phyloP scores from a whole-genome alignment of 2,888 invertebrate species.

The Ichneumon xanthorius region DNA sequence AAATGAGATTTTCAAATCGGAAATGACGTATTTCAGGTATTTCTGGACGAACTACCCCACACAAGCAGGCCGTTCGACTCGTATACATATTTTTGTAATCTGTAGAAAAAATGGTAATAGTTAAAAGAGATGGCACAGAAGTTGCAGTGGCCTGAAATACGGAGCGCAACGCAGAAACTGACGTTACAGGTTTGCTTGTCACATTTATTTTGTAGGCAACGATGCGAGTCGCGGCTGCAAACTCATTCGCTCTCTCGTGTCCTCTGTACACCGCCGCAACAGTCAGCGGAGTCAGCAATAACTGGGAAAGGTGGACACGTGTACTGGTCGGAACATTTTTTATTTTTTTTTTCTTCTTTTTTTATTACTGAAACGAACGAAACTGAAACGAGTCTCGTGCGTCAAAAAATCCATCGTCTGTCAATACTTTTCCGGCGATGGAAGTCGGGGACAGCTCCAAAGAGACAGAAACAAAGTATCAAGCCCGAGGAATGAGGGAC shows the following conservation, averaged over 20 bases:
- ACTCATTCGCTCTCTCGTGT: conserved; percentile 73
- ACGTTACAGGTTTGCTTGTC: conserved; percentile 79
- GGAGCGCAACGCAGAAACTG: conserved; percentile 77
- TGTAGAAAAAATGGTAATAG: conserved; percentile 44
- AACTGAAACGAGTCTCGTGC: conserved; percentile 33
- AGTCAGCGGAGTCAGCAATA: conserved; percentile 80
- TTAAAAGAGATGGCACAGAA: conserved; percentile 59
- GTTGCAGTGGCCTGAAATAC: conserved; percentile 76
- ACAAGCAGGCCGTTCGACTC: too few relatives aligned
- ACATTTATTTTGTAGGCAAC: conserved; percentile 81
- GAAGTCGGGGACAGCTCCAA: neutral
- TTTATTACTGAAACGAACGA: conserved; percentile 27
- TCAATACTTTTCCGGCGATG: conserved; percentile 6
- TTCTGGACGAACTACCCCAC: neutral
- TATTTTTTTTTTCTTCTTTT: conserved; percentile 64
- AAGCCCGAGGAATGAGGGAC: neutral
- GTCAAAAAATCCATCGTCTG: conserved; percentile 48
- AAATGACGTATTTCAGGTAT: neutral
- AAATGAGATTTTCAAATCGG: neutral
- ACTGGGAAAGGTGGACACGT: conserved; percentile 66
- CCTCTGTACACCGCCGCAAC: conserved; percentile 55
- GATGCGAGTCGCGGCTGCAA: conserved; percentile 77
- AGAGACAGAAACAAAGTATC: neutral
- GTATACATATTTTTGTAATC: neutral
- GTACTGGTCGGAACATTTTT: conserved; percentile 46